These are phyloP conservation scores for Lasiommata megera DNA, from an alignment of 2,888 invertebrate species.

Conservation along the genomic window DNA sequence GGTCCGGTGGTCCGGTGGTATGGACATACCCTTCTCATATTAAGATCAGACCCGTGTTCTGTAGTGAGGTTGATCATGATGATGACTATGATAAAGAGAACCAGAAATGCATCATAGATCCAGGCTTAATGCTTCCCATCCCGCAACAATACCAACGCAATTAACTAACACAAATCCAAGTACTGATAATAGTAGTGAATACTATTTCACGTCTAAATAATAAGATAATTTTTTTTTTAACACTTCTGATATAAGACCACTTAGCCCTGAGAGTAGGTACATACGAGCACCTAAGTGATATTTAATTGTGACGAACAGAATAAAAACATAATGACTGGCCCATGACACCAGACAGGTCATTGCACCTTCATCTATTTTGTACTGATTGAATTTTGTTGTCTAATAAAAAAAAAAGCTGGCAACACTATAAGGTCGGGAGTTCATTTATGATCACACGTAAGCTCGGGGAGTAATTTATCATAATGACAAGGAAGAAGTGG, in stretches of 20 bases:
- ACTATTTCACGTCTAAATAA: no score
- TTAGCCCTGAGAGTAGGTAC: constrained; percentile 1
- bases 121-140: no score
- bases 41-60: no score
- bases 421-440: constrained; percentile 21
- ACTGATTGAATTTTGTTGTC: constrained; percentile 21
- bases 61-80: no score
- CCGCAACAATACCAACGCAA: no score
- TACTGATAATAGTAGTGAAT: no score
- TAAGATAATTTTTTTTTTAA: no score
- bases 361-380: constrained; percentile 17
- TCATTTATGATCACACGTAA: constrained; percentile 24
- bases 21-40: no score
- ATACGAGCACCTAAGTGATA: constrained; percentile 2
- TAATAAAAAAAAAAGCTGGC: constrained; percentile 17
- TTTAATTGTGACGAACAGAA: constrained; percentile 13
- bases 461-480: constrained; percentile 22
- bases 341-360: constrained; percentile 19
- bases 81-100: no score
- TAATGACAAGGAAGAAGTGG: constrained; percentile 22
- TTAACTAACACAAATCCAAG: no score
- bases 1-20: no score
- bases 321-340: constrained; percentile 20
- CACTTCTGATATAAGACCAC: neutral
- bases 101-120: no score